phyloP scores from a whole-genome alignment of 2,888 invertebrate species.

The Brachynemurus nebulosus region DNA sequence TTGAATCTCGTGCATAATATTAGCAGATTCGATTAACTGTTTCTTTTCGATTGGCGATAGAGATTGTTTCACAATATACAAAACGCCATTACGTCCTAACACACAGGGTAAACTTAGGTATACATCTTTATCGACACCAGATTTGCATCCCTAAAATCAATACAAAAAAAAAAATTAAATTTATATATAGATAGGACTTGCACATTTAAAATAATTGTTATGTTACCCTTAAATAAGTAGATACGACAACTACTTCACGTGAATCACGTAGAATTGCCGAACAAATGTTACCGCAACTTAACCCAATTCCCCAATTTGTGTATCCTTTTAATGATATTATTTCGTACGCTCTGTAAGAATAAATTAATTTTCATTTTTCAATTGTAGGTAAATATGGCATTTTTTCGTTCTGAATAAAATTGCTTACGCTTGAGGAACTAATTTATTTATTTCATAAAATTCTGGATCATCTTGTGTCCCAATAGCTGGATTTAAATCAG shows the following conservation, averaged over 20 bases:
- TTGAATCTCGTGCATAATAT: conserved; percentile 33
- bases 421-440: conserved; percentile 48
- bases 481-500: conserved; percentile 38
- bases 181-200: neutral
- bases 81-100: conserved; percentile 32
- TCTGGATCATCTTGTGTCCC: conserved; percentile 47
- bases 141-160: conserved; percentile 28
- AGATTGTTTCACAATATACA: conserved; percentile 34
- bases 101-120: conserved; percentile 43
- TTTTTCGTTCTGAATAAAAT: too few species aligned
- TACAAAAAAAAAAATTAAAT: neutral
- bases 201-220: conserved; percentile 35
- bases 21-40: conserved; percentile 33
- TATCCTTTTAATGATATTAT: conserved; percentile 74
- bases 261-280: conserved; percentile 55
- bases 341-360: conserved; percentile 60
- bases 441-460: conserved; percentile 61
- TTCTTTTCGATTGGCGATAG: conserved; percentile 30
- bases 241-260: conserved; percentile 58
- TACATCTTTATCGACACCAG: conserved; percentile 41
- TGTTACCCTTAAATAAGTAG: conserved; percentile 61
- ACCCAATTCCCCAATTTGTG: conserved; percentile 77
- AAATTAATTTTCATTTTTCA: too few species aligned
- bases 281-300: conserved; percentile 55
- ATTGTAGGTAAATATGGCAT: conserved; percentile 15